Evolutionary conservation across 2,888 invertebrate genomes (phyloP).

Genomic region (Synergus umbraculus): DNA sequence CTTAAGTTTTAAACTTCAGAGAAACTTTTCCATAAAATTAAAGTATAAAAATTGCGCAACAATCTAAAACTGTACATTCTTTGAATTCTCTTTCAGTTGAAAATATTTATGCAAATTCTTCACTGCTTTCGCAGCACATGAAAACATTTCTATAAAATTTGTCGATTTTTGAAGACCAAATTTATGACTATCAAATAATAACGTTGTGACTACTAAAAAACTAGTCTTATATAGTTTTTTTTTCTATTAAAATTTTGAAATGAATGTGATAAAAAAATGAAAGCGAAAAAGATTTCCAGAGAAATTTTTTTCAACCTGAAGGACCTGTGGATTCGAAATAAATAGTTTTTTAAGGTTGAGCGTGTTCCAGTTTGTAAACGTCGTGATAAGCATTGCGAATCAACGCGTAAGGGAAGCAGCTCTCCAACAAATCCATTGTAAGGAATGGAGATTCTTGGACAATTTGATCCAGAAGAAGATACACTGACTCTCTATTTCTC

Average conservation of each 20-base stretch:
- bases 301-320: not conserved
- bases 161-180: not conserved
- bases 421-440: conserved; percentile 98
- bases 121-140: not conserved
- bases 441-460: conserved; percentile 99
- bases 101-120: conserved; percentile 5
- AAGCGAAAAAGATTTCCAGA: not conserved
- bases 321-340: not conserved
- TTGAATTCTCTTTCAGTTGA: conserved; percentile 21
- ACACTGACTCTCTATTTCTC: conserved; percentile 96
- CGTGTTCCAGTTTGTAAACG: conserved; percentile 93
- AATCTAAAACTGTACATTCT: conserved; percentile 31
- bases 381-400: conserved; percentile 99
- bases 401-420: conserved; percentile 98
- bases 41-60: conserved; percentile 18
- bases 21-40: conserved; percentile 19
- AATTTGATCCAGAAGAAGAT: conserved; percentile 96
- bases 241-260: not conserved
- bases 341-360: conserved; percentile 72
- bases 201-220: not conserved
- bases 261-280: not conserved
- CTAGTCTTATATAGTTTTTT: not conserved
- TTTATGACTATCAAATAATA: conserved; percentile 6
- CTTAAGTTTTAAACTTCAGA: not conserved
- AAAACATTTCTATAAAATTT: conserved; percentile 35